Evolutionary conservation across 2,888 invertebrate genomes (phyloP).

Genomic region (Carcina quercana): DNA sequence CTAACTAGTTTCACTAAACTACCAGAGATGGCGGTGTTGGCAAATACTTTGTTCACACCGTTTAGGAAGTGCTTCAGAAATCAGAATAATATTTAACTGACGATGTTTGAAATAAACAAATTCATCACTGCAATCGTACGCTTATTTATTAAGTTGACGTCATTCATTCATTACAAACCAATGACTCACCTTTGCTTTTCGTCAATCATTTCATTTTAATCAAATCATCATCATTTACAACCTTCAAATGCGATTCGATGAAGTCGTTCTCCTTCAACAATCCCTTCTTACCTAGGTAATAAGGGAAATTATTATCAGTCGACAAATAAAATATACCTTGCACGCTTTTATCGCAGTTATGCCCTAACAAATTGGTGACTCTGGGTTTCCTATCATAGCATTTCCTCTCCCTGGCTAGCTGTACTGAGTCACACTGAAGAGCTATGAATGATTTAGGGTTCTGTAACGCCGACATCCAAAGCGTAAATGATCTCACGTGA

Average conservation of each 20-base stretch:
- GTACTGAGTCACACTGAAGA: constrained; percentile 35
- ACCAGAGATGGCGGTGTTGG: no score
- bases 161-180: no score
- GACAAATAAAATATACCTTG: constrained; percentile 36
- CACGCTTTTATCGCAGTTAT: constrained; percentile 25
- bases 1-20: no score
- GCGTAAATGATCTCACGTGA: constrained; percentile 27
- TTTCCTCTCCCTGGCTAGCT: constrained; percentile 32
- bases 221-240: constrained; percentile 11
- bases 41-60: no score
- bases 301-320: constrained; percentile 37
- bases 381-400: constrained; percentile 33
- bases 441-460: constrained; percentile 36
- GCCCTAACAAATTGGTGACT: constrained; percentile 33
- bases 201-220: constrained; percentile 3
- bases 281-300: constrained; percentile 44
- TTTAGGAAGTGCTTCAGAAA: no score
- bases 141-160: no score
- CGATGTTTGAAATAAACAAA: no score
- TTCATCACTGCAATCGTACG: no score
- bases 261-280: constrained; percentile 37
- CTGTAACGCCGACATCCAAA: constrained; percentile 36
- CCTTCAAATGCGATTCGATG: constrained; percentile 21
- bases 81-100: no score
- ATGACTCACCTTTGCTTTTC: no score